Evolutionary conservation across 2,888 invertebrate species (phyloP).

Genomic region (Nezara viridula): DNA sequence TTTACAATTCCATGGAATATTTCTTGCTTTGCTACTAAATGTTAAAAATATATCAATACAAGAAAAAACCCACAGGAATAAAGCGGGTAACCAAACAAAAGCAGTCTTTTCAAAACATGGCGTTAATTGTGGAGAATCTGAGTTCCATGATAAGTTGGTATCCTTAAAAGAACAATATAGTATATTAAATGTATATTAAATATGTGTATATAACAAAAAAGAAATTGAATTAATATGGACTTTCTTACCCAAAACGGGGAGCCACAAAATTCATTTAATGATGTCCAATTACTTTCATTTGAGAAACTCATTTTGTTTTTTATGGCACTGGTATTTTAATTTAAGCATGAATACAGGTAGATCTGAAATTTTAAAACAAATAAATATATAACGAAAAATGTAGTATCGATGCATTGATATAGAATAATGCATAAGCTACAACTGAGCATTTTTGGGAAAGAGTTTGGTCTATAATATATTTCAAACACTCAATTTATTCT

Average conservation of each 20-base stretch:
- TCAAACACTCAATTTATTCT: too few species aligned
- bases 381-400: background rate
- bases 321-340: background rate
- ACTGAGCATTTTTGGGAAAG: too few species aligned
- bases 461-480: too few species aligned
- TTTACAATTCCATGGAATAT: constrained; percentile 81
- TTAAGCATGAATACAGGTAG: background rate
- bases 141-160: constrained; percentile 82
- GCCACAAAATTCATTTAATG: constrained; percentile 55
- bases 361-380: background rate
- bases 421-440: too few species aligned
- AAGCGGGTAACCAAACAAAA: constrained; percentile 89
- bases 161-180: constrained; percentile 76
- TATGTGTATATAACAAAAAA: background rate
- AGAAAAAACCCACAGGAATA: constrained; percentile 84
- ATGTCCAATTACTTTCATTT: constrained; percentile 5
- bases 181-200: background rate
- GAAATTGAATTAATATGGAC: background rate
- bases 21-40: constrained; percentile 80
- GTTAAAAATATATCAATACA: constrained; percentile 83
- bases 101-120: constrained; percentile 93
- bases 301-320: background rate
- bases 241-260: constrained; percentile 61
- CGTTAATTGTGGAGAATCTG: constrained; percentile 87
- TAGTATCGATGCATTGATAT: too few species aligned